A percentile compares a stretch with the other conserved stretches of the same genome.
Evolutionary conservation across 1,140 invertebrate species (phyloP).

Genomic region (Antheraea mylitta): DNA sequence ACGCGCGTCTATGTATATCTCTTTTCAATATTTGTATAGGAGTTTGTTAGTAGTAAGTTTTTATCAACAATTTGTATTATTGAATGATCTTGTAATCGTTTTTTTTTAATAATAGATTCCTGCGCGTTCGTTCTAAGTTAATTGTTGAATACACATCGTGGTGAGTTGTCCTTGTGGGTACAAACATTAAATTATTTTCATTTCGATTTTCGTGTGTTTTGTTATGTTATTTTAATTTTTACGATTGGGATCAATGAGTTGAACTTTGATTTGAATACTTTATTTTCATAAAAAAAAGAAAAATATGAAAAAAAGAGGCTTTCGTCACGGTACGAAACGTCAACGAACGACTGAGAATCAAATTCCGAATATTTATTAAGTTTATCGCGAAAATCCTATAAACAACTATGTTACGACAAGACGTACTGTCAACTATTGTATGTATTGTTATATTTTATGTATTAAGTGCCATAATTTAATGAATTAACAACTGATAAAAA

Average conservation of each 20-base stretch:
- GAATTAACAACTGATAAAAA: conserved; percentile 75
- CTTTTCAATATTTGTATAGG: conserved; percentile 16
- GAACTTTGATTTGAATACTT: conserved; percentile 64
- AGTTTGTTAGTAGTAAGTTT: conserved; percentile 73
- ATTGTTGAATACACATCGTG: conserved; percentile 43
- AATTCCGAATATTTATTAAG: conserved; percentile 75
- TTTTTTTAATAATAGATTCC: conserved; percentile 57
- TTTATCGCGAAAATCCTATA: conserved; percentile 58
- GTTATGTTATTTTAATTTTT: conserved; percentile 64
- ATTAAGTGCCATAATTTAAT: conserved; percentile 78
- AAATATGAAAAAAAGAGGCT: conserved; percentile 61
- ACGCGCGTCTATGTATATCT: conserved; percentile 32
- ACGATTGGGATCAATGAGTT: conserved; percentile 74
- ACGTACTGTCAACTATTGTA: conserved; percentile 59
- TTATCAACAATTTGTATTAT: conserved; percentile 74
- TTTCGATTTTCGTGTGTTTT: conserved; percentile 42
- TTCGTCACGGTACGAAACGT: conserved; percentile 58
- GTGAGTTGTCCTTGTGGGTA: conserved; percentile 70
- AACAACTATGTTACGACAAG: conserved; percentile 42
- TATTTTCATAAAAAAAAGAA: conserved; percentile 71
- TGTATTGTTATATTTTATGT: conserved; percentile 71
- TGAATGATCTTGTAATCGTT: conserved; percentile 58
- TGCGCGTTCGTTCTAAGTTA: conserved; percentile 63
- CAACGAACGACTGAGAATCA: conserved; percentile 77
- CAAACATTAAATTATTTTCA: conserved; percentile 61